Evolutionary conservation across 2,797 vertebrate genomes (phyloP).

Genomic region (Hyperoplus immaculatus): DNA sequence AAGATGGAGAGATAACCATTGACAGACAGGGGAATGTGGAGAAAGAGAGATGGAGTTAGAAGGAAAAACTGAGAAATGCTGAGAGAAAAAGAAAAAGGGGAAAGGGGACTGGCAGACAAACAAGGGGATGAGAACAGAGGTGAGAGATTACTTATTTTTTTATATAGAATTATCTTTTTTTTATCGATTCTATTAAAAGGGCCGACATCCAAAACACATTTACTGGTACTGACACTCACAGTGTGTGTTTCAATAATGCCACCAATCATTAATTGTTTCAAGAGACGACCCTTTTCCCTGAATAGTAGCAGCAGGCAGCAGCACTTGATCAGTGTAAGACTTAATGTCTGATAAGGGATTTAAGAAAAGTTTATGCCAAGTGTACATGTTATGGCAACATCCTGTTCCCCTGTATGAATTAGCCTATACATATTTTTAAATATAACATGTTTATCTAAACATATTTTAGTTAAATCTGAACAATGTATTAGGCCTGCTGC

Average conservation of each 20-base stretch:
- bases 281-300: not conserved
- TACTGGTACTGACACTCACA: not conserved
- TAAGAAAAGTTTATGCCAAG: not conserved
- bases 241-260: conserved; percentile 10
- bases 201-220: not conserved
- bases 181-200: not conserved
- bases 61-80: not conserved
- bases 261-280: conserved; percentile 4
- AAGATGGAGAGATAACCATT: conserved; percentile 43
- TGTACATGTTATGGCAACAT: not conserved
- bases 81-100: not conserved
- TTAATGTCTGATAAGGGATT: conserved; percentile 2
- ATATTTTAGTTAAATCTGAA: not conserved
- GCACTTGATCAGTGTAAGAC: not conserved
- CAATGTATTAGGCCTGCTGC: not conserved
- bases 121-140: not conserved
- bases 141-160: not conserved
- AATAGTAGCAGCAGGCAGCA: conserved; percentile 13
- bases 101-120: not conserved
- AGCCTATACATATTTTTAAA: not conserved
- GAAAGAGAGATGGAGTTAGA: conserved; percentile 13
- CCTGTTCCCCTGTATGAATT: not conserved
- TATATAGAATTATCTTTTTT: too few species aligned
- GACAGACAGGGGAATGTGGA: conserved; percentile 11
- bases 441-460: not conserved